Base-by-base conservation (phyloP, 2,113 vertebrate species). In the Lichenostomus cassidix region DNA sequence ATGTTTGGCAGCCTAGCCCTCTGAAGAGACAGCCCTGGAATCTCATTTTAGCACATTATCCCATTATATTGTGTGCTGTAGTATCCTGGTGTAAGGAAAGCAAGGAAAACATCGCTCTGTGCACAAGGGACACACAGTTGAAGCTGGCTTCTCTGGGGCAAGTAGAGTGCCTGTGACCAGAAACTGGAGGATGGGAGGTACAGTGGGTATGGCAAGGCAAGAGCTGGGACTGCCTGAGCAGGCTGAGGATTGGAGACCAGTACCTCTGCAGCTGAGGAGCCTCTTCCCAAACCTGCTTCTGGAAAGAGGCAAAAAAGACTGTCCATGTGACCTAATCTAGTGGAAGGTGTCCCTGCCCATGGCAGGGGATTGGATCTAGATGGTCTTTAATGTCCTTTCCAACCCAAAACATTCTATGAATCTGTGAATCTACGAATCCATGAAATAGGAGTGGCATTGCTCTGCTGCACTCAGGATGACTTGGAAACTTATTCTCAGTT, bases 1-100 rank as follows among this genome's bases (percentile, higher is more conserved):
- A 95, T 94, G 90, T 96, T 96, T 97, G 95, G 96, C 96, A 97
- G 96, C 88, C 92, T 41, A 56, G 67, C 56, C 78, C 84, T 95
- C 74, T 69, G 93, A 89, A 94, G 89, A 90, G 92, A 89, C 71
- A 89, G 94, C 73, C 73, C 69, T 87, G 83, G 94, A 87, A 85
- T 90, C 92, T 93, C 73, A 47, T 96, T 96, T 97, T 87, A 95
- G 59, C 87, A 90, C 83, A 59, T 96, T 96, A 94, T 95, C 82
- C 71, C 70, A 50, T 94, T 96, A 87, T 75, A 81, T 74, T 76
- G 41, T 84, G 71, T 5, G 3, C 44, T 84, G 62, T 80, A 79
- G 78, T 92, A 80, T 83, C 73, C 92, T 7, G 4, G 69, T 89
- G 58, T 92, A 94, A 90, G 64, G 77, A 84, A 92, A 81, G 83